Conservation (phyloP, 2,888 invertebrate genomes). For the Drosophila atroscutellata region DNA sequence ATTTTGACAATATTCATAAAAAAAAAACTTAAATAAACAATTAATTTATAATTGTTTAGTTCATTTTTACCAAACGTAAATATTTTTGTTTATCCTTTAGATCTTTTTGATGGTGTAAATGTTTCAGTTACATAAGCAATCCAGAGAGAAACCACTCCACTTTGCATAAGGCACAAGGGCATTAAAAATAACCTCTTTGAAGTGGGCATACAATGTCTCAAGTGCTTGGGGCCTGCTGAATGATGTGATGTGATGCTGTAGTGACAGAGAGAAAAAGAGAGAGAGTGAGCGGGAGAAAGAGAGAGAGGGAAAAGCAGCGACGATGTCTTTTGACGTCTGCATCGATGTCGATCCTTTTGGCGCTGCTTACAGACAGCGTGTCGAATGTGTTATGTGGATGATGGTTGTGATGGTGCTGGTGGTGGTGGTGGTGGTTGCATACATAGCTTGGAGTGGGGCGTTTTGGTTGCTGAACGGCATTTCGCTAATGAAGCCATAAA, state of each 20-base stretch:
- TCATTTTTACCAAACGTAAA: neutral
- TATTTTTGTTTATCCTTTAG: neutral
- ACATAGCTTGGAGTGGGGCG: conserved; percentile 37
- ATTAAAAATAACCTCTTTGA: conserved; percentile 61
- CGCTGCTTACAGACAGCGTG: conserved; percentile 75
- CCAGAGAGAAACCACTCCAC: conserved; percentile 28
- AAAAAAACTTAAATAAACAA: neutral
- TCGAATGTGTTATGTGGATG: conserved; percentile 65
- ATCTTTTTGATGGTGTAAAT: neutral
- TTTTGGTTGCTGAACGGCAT: conserved; percentile 61
- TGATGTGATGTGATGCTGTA: conserved; percentile 55
- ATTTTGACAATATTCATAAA: neutral
- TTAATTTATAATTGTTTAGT: neutral
- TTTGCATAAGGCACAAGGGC: conserved; percentile 53
- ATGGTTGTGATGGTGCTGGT: conserved; percentile 9
- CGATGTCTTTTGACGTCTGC: conserved; percentile 62
- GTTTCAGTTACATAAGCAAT: conserved; percentile 25
- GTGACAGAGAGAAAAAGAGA: conserved; percentile 39
- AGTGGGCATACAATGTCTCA: conserved; percentile 73
- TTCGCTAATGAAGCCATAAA: conserved; percentile 85
- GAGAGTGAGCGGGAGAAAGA: conserved; percentile 20
- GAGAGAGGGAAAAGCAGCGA: conserved; percentile 34
- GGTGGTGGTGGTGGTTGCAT: neutral
- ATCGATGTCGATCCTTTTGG: conserved; percentile 71
- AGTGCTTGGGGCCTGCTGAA: conserved; percentile 61